phyloP scores from a whole-genome alignment of 2,797 vertebrate genomes.

The Tamandua tetradactyla region DNA sequence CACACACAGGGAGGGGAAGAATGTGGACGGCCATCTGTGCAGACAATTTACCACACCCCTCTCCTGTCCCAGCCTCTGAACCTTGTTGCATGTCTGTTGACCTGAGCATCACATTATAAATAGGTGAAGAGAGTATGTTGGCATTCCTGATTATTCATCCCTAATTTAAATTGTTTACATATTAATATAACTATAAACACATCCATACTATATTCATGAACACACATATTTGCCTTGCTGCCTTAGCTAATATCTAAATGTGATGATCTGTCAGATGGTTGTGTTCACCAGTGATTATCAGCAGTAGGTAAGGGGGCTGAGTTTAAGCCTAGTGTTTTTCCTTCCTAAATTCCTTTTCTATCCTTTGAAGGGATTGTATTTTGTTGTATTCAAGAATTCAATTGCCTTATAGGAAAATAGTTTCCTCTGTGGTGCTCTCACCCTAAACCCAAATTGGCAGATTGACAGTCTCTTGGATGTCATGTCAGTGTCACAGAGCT shows the following conservation, averaged over 20 bases:
- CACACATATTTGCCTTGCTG: background rate
- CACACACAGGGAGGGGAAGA: no score
- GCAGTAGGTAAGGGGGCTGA: background rate
- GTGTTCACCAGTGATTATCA: background rate
- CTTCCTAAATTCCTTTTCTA: background rate
- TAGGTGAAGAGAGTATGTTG: background rate
- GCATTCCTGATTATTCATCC: background rate
- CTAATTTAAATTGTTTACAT: slow-evolving; percentile 3
- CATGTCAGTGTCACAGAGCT: background rate
- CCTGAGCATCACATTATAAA: slow-evolving; percentile 18
- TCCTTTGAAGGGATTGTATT: background rate
- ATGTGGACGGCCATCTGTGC: background rate
- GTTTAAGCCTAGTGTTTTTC: background rate
- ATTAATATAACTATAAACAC: background rate
- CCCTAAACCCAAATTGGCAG: background rate
- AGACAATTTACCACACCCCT: background rate
- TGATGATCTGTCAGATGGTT: background rate
- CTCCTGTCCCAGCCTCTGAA: background rate
- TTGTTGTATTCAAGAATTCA: background rate
- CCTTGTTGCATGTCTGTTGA: background rate
- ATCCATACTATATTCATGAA: background rate
- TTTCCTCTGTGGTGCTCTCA: background rate
- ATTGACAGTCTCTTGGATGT: background rate
- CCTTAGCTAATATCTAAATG: slow-evolving; percentile 6
- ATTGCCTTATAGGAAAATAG: background rate